phyloP scores from a whole-genome alignment of 92 coral and sea anemone species.

The Isaurus tuberculatus region DNA sequence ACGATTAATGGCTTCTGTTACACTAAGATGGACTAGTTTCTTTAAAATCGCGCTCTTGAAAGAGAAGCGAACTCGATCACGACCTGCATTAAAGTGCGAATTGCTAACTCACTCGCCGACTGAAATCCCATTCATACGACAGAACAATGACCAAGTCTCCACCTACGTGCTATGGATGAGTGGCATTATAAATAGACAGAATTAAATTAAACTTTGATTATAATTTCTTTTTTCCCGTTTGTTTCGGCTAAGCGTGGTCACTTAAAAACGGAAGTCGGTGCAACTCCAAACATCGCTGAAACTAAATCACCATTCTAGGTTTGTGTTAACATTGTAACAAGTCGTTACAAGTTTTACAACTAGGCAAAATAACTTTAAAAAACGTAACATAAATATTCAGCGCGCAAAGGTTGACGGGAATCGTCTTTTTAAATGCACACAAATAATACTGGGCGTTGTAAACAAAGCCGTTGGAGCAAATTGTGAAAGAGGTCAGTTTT shows the following conservation, averaged over 20 bases:
- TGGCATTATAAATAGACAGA: slow-evolving; percentile 31
- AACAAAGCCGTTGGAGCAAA: slow-evolving; percentile 27
- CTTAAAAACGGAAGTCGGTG: background rate
- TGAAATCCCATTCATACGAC: slow-evolving; percentile 89
- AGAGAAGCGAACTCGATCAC: slow-evolving; percentile 36
- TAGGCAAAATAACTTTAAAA: slow-evolving; percentile 30
- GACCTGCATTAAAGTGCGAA: background rate
- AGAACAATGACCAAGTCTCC: slow-evolving; percentile 79
- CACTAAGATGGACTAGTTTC: slow-evolving; percentile 7
- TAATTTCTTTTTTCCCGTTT: background rate
- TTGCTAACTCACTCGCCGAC: slow-evolving; percentile 55
- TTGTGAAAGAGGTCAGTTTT: slow-evolving; percentile 37
- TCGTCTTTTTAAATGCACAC: slow-evolving; percentile 14
- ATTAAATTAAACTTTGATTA: slow-evolving; percentile 6
- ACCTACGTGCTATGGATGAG: slow-evolving; percentile 40
- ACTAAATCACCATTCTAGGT: background rate
- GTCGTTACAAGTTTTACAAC: slow-evolving; percentile 30
- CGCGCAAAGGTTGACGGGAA: slow-evolving; percentile 41
- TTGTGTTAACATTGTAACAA: background rate
- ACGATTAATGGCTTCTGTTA: background rate
- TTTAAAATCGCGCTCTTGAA: background rate
- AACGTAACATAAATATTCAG: slow-evolving; percentile 28
- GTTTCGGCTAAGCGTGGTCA: background rate
- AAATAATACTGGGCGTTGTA: slow-evolving; percentile 10
- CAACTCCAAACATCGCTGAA: background rate